Percentiles rank a stretch among this genome's conserved stretches.
Evolutionary conservation across 2,797 vertebrate species (phyloP).

Genomic region (Fundulus diaphanus): DNA sequence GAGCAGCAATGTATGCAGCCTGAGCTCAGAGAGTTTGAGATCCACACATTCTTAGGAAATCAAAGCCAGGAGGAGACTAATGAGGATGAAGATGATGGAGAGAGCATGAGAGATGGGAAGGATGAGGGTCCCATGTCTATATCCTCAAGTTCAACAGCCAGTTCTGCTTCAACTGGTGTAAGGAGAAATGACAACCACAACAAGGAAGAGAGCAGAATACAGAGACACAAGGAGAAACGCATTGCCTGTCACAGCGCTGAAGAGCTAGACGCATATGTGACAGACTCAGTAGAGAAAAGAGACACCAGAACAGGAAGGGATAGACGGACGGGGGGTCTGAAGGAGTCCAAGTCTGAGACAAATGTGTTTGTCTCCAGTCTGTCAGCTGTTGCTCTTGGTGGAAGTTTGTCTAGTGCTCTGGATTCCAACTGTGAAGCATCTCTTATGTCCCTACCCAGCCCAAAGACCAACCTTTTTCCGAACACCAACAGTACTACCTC

Average conservation of each 20-base stretch:
- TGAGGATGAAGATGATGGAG: conserved; percentile 64
- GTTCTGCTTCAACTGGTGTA: conserved; percentile 58
- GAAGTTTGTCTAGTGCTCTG: conserved; percentile 79
- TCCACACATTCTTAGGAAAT: conserved; percentile 74
- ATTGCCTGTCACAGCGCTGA: conserved; percentile 66
- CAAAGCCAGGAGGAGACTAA: conserved; percentile 48
- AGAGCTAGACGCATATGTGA: conserved; percentile 62
- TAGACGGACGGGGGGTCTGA: conserved; percentile 64
- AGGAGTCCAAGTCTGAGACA: conserved; percentile 81
- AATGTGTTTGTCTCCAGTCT: conserved; percentile 81
- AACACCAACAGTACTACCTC: conserved; percentile 89
- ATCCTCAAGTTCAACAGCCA: conserved; percentile 78
- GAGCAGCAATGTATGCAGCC: conserved; percentile 78
- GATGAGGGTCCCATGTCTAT: conserved; percentile 79
- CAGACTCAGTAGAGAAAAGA: conserved; percentile 48
- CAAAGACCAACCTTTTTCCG: conserved; percentile 52
- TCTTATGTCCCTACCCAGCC: conserved; percentile 73
- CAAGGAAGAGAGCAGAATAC: conserved; percentile 47
- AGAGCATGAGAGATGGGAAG: conserved; percentile 68
- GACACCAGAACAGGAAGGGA: conserved; percentile 56
- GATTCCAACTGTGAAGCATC: conserved; percentile 63
- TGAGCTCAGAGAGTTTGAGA: conserved; percentile 76
- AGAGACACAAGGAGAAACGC: conserved; percentile 49
- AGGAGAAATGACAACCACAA: conserved; percentile 76
- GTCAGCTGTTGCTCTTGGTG: conserved; percentile 76